A percentile compares a stretch with the other conserved stretches of the same genome.
Conservation (phyloP, 2,888 invertebrate species). For the Atethmia centrago region DNA sequence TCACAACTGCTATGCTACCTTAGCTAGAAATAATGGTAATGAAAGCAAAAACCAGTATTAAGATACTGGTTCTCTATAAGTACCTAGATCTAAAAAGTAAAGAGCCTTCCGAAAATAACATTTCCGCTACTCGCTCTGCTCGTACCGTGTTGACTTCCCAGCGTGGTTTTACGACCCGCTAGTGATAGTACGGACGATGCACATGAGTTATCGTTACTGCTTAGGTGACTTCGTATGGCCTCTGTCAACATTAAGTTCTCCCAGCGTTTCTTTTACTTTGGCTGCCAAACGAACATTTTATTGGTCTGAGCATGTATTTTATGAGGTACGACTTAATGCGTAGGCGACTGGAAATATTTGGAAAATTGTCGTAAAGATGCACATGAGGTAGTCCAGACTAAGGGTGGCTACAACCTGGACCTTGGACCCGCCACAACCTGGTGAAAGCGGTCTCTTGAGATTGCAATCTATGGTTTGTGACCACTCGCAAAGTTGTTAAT, state of each 20-base stretch:
- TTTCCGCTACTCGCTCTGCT: conserved; percentile 56
- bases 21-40: background rate
- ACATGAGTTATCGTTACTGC: conserved; percentile 79
- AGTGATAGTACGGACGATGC: conserved; percentile 78
- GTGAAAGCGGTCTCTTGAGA: background rate
- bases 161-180: conserved; percentile 77
- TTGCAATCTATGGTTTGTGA: background rate
- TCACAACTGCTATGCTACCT: background rate
- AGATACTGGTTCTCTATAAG: too few relatives aligned
- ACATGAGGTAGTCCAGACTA: background rate
- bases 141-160: conserved; percentile 36
- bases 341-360: conserved; percentile 24
- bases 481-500: background rate
- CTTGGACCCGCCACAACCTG: too few relatives aligned
- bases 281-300: conserved; percentile 60
- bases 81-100: too few relatives aligned
- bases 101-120: background rate
- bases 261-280: conserved; percentile 60
- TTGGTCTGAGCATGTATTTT: conserved; percentile 51
- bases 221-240: conserved; percentile 74
- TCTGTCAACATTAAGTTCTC: conserved; percentile 65
- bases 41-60: background rate
- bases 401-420: too few relatives aligned
- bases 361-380: conserved; percentile 4
- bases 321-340: conserved; percentile 49